Evolutionary conservation across 2,113 vertebrate genomes (phyloP), one percentile per base, ranked within the genome.

Genomic region (Bubo scandiacus): DNA sequence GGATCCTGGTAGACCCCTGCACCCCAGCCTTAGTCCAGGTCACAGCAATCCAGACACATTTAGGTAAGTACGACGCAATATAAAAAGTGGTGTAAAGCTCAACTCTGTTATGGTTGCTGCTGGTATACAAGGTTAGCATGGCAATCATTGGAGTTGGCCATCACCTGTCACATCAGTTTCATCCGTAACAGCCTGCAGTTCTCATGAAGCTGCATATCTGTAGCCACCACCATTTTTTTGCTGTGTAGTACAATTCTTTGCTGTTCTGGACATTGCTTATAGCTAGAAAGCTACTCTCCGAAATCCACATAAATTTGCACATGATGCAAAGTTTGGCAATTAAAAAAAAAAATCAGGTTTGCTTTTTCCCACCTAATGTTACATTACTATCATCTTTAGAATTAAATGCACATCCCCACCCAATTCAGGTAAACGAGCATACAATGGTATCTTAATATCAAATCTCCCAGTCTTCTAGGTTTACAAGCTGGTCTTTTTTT

Each of bases 1-100:
- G 65, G 29, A 34, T 87, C 34, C 57, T 73, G 45, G 30, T 32
- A 82, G 40, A 45, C 43, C 45, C 54, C 9, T 21, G 12, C 9
- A 1, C 8, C 8, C 9, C 12, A 65, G 18, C 17, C 45, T 43
- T 96, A 91, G 87, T 94, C 91, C 92, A 93, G 86, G 58, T 84
- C 70, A 71, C 80, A 92, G 93, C 14, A 94, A 94, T 66, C 36
- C 43, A 94, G 68, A 73, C 66, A 74, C 34, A 25, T 90, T 85
- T 82, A 90, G 40, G 20, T 36, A 40, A 88, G 36, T 30, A 58
- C 12, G 43, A 29, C 0, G 0, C 43, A 43, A 22, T 52, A 73
- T 54, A 86, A 57, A 58, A 34, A 86, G 63, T 58, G 20, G 45
- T 88, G 73, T 15, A 59, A 45, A 55, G 38, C 49, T 82, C 51